phyloP scores from a whole-genome alignment of 2,113 vertebrate genomes.

The Halcyon senegalensis region DNA sequence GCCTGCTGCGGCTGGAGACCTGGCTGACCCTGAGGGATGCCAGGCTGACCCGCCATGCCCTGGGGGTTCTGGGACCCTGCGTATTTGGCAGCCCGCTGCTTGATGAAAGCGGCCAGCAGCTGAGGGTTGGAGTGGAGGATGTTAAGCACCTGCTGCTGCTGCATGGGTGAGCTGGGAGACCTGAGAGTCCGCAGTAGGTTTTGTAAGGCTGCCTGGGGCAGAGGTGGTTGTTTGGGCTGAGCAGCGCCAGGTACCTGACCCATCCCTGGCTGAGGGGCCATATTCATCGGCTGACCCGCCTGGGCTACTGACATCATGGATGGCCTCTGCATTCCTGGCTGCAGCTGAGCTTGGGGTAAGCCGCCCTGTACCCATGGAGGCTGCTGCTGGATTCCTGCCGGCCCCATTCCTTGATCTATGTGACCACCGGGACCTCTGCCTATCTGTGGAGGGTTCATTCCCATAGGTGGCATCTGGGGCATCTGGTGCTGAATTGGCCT shows the following conservation, averaged over 20 bases:
- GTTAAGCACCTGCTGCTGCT: conserved; percentile 95
- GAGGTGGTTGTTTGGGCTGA: conserved; percentile 78
- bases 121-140: conserved; percentile 98
- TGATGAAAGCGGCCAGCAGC: conserved; percentile 96
- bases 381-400: conserved; percentile 80
- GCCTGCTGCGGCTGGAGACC: conserved; percentile 72
- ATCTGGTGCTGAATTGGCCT: conserved; percentile 89
- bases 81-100: conserved; percentile 92
- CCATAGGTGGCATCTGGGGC: conserved; percentile 85
- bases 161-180: conserved; percentile 85
- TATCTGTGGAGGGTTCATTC: conserved; percentile 83
- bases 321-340: conserved; percentile 86
- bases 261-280: conserved; percentile 81
- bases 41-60: conserved; percentile 76
- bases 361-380: conserved; percentile 83
- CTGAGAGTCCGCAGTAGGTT: conserved; percentile 84
- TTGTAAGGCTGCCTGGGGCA: conserved; percentile 86
- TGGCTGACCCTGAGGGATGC: conserved; percentile 75
- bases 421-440: conserved; percentile 80
- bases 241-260: conserved; percentile 81
- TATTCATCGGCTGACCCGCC: conserved; percentile 85
- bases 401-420: conserved; percentile 80
- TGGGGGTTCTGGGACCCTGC: conserved; percentile 80
- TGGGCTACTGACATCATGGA: conserved; percentile 90
- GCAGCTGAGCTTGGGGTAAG: conserved; percentile 84